A percentile compares a stretch with the other conserved stretches of the same genome.
phyloP scores from a whole-genome alignment of 2,888 invertebrate genomes.

The Xestoiulus laeticollis region DNA sequence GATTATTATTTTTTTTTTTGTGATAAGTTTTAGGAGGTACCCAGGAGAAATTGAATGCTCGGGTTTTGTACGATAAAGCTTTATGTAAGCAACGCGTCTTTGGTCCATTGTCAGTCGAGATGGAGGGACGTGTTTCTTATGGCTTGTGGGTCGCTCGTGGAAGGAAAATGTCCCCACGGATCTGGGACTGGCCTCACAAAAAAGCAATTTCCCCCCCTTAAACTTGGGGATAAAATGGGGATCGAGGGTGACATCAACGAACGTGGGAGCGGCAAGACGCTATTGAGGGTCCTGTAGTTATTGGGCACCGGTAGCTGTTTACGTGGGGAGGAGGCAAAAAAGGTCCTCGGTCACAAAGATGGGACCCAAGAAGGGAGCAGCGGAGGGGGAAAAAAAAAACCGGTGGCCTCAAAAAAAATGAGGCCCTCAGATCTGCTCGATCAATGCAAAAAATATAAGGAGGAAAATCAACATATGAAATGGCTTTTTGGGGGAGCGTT shows the following conservation, averaged over 20 bases:
- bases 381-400: neutral
- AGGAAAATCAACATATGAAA: slow-evolving; percentile 31
- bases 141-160: neutral
- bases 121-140: neutral
- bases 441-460: neutral
- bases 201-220: neutral
- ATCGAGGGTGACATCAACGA: neutral
- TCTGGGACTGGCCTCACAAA: neutral
- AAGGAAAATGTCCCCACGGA: neutral
- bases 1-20: neutral
- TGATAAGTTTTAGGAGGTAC: neutral
- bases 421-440: neutral
- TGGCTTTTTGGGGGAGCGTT: neutral
- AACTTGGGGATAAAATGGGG: neutral
- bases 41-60: neutral
- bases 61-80: neutral
- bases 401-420: neutral
- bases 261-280: slow-evolving; percentile 14
- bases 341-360: neutral
- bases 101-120: neutral
- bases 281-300: neutral
- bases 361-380: neutral
- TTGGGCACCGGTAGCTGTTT: slow-evolving; percentile 32
- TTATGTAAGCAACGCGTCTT: neutral
- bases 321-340: neutral